Evolutionary conservation across 2,113 vertebrate species (phyloP), one percentile per base, ranked within the genome.

Genomic region (Orthonyx spaldingii): DNA sequence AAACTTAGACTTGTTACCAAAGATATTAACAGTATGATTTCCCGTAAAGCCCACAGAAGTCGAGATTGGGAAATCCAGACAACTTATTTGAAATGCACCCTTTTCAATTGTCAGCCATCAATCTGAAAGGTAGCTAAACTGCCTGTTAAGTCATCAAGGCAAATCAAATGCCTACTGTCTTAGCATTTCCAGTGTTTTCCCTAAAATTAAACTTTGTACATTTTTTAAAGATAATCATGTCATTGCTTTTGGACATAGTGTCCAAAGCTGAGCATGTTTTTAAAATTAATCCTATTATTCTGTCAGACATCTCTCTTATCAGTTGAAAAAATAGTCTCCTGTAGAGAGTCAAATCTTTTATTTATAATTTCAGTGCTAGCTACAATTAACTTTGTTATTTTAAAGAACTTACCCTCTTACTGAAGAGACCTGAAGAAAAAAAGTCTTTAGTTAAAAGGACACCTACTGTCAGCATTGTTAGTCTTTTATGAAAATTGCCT

Each of bases 201-300:
- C 90, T 84, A 83, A 91, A 92, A 95, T 87, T 74, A 71, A 96
- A 94, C 70, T 84, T 82, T 23, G 69, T 80, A 44, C 52, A 26
- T 95, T 92, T 49, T 95, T 94, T 90, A 72, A 88, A 88, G 68
- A 83, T 91, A 97, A 96, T 87, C 90, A 86, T 68, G 86, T 87
- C 80, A 80, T 49, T 95, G 91, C 93, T 78, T 92, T 92, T 86
- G 86, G 95, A 96, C 91, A 93, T 60, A 35, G 92, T 90, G 88
- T 94, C 93, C 93, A 91, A 96, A 91, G 69, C 70, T 71, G 47
- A 94, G 59, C 20, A 52, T 82, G 65, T 65, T 93, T 95, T 94
- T 52, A 61, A 95, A 97, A 96, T 94, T 84, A 97, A 96, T 96
- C 86, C 65, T 94, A 96, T 97, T 96, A 97, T 90, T 93, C 84